A percentile compares a stretch with the other conserved stretches of the same genome.
These are phyloP conservation scores for Myripristis jacobus DNA, from an alignment of 2,797 vertebrate genomes.

Conservation along the genomic window DNA sequence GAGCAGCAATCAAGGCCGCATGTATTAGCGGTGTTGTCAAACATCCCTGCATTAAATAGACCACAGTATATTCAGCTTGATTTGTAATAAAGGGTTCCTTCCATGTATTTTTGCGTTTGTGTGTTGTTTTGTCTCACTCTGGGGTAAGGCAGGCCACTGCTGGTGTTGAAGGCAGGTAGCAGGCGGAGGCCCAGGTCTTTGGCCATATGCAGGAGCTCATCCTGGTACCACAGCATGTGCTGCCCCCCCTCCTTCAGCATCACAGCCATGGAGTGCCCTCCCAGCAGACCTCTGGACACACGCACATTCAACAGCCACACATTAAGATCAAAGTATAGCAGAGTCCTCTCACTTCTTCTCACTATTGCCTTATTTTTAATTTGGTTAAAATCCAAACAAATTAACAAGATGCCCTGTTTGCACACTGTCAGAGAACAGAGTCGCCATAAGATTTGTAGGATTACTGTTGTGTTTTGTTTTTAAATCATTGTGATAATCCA, in stretches of 20 bases:
- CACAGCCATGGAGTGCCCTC: conserved; percentile 95
- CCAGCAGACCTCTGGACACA: conserved; percentile 90
- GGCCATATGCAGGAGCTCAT: conserved; percentile 96
- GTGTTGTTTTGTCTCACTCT: conserved; percentile 85
- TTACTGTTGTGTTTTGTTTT: not conserved
- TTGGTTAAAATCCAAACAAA: too few relatives aligned
- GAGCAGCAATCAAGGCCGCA: too few relatives aligned
- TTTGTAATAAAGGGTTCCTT: not conserved
- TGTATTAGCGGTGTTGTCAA: not conserved
- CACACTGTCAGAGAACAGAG: not conserved
- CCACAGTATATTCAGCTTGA: not conserved
- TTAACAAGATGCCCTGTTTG: not conserved
- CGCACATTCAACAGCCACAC: not conserved
- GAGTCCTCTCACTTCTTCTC: not conserved
- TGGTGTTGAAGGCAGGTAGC: conserved; percentile 98
- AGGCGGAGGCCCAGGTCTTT: conserved; percentile 95
- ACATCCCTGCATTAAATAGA: not conserved
- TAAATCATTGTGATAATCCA: not conserved
- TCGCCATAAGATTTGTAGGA: not conserved
- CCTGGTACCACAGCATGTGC: conserved; percentile 95
- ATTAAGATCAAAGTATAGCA: not conserved
- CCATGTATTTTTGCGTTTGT: not conserved
- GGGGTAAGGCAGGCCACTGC: conserved; percentile 97
- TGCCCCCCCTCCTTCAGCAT: conserved; percentile 95
- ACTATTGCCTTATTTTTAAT: too few relatives aligned